Evolutionary conservation across 2,888 invertebrate species (phyloP), one percentile per base, ranked within the genome.

Genomic region (Chaetoderma sp.): DNA sequence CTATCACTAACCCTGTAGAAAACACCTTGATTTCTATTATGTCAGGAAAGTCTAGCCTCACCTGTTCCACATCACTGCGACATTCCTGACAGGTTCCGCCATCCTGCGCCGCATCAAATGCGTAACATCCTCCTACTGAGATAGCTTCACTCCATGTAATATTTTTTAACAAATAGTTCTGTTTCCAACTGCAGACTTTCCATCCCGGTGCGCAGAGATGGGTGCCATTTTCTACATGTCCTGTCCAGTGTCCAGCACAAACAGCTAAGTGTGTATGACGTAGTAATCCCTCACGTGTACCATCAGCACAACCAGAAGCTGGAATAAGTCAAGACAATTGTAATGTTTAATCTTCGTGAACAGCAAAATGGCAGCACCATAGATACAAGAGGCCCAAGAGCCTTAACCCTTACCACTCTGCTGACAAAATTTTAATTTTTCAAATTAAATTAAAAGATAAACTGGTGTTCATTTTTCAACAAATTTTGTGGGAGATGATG

Each of bases 21-120:
- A n/a, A n/a, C n/a, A n/a, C n/a, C n/a, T n/a, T n/a, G n/a, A n/a
- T n/a, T n/a, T n/a, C n/a, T n/a, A n/a, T n/a, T n/a, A n/a, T n/a
- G n/a, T n/a, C n/a, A n/a, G n/a, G n/a, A n/a, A n/a, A n/a, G n/a
- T n/a, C n/a, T n/a, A n/a, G 13, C 18, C 67, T 42, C 42, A 82
- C 82, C 74, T 78, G 77, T 52, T 77, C 77, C 45, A 81, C 57
- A 54, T 78, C 73, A 39, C 74, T 70, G 21, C 69, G 52, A 63
- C 84, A 84, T 49, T 81, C 81, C 39, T 72, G 65, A 60, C 84
- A 84, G 45, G 75, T 64, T 1, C 82, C 83, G 8, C 80, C 81
- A 74, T 84, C 83, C 60, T 84, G 82, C 5, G 84, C 83, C 8
- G 84, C 84, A 67, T 83, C 82, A 60, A 79, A 76, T 25, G 81